Base-by-base conservation (phyloP, 92 coral and sea anemone species). In the Galaxea fascicularis region DNA sequence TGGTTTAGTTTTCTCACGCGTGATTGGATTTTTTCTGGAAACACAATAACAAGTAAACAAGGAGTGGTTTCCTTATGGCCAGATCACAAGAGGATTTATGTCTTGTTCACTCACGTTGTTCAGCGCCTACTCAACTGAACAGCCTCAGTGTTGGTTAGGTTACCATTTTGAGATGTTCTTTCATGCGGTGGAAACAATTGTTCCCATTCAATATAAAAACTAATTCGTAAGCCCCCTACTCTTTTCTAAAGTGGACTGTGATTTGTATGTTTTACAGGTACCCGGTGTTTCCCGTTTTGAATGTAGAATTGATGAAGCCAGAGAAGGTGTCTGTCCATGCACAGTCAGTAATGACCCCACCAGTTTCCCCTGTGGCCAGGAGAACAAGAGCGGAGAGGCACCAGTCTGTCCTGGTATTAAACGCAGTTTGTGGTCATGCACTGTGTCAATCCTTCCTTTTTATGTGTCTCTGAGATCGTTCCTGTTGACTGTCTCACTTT, bases 211-310 rank as follows among this genome's bases (percentile, higher is more conserved):
- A n/a, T n/a, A n/a, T n/a, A n/a, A n/a, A n/a, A n/a, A n/a, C n/a
- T n/a, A n/a, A n/a, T n/a, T n/a, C n/a, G n/a, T n/a, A n/a, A n/a
- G n/a, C n/a, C n/a, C n/a, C n/a, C n/a, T n/a, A 35, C 6, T 35
- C 41, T 35, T 35, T 35, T 35, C 6, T 6, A 35, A 2, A 2
- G 3, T 16, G 27, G 14, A 49, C 30, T 39, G 49, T 8, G 11
- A 29, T 1, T 30, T 60, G 65, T 73, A 49, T 70, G 12, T 68
- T 44, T 41, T 66, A 27, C 80, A 96, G 99, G 53, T 96, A 96
- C 64, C 95, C 91, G 17, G 92, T 89, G 35, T 96, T 96, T 56
- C 99, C 99, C n/a, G 77, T 49, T 28, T 88, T 96, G 46, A 90
- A 96, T 75, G 86, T 89, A 63, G 85, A 91, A 10, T 79, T 89